phyloP scores from a whole-genome alignment of 2,888 invertebrate species.

The Leptinotarsa juncta region DNA sequence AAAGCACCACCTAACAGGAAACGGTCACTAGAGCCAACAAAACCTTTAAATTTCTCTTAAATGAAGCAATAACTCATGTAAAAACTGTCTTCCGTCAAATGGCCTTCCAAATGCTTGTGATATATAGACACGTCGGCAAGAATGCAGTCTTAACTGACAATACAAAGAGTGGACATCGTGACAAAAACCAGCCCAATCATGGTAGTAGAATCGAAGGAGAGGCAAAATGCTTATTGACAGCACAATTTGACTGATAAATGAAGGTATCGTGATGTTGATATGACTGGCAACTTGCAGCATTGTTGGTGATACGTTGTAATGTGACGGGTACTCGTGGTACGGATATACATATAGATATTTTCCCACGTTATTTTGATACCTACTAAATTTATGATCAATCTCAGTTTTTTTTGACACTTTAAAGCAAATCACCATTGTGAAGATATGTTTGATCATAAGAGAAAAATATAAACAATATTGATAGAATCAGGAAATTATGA shows the following conservation, averaged over 20 bases:
- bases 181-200: slow-evolving; percentile 61
- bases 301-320: slow-evolving; percentile 28
- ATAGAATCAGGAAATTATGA: too few species aligned
- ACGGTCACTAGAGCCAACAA: slow-evolving; percentile 40
- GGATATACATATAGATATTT: neutral
- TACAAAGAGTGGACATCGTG: slow-evolving; percentile 55
- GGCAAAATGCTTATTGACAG: slow-evolving; percentile 57
- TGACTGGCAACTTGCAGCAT: slow-evolving; percentile 55
- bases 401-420: neutral
- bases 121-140: slow-evolving; percentile 57
- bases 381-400: neutral
- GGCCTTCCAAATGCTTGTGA: slow-evolving; percentile 39
- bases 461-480: too few species aligned
- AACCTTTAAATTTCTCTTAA: slow-evolving; percentile 29
- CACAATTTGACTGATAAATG: slow-evolving; percentile 61
- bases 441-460: too few species aligned
- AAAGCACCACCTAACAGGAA: slow-evolving; percentile 39
- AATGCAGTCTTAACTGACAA: slow-evolving; percentile 56
- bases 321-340: slow-evolving; percentile 32
- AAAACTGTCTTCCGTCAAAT: slow-evolving; percentile 25
- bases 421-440: too few species aligned
- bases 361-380: neutral
- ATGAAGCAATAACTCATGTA: slow-evolving; percentile 39
- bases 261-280: slow-evolving; percentile 53
- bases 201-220: slow-evolving; percentile 49